These are phyloP conservation scores for Hippocampus guttulatus DNA, from an alignment of 2,113 vertebrate species.

Conservation along the genomic window DNA sequence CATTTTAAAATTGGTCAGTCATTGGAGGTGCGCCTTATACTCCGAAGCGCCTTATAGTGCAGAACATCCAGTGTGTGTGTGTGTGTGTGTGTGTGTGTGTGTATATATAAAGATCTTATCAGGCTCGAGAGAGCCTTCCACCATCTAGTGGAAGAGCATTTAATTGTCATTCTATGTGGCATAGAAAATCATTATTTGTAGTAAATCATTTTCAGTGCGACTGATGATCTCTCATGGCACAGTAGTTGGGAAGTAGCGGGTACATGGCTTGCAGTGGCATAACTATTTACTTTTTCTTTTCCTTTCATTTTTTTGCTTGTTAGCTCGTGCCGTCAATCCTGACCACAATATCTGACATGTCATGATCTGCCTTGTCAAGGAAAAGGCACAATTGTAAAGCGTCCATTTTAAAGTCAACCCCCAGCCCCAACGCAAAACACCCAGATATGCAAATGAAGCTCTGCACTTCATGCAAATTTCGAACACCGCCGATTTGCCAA, in stretches of 20 bases:
- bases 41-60: too few species aligned
- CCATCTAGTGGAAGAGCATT: too few species aligned
- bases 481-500: constrained; percentile 48
- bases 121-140: too few species aligned
- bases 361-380: constrained; percentile 24
- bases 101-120: too few species aligned
- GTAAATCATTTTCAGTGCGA: too few species aligned
- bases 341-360: constrained; percentile 10
- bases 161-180: too few species aligned
- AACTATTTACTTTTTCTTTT: neutral
- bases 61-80: too few species aligned
- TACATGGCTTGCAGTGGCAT: neutral
- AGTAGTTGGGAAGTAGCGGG: neutral
- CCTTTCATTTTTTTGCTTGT: constrained; percentile 7
- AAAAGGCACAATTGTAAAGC: constrained; percentile 20
- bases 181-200: too few species aligned
- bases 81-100: too few species aligned
- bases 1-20: too few species aligned
- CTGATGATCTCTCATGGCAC: neutral
- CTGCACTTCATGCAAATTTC: constrained; percentile 49
- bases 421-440: neutral
- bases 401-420: neutral
- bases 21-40: too few species aligned
- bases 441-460: constrained; percentile 35
- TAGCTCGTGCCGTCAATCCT: neutral